Conservation (phyloP, 2,797 vertebrate species). For the Phalloptychus januarius region DNA sequence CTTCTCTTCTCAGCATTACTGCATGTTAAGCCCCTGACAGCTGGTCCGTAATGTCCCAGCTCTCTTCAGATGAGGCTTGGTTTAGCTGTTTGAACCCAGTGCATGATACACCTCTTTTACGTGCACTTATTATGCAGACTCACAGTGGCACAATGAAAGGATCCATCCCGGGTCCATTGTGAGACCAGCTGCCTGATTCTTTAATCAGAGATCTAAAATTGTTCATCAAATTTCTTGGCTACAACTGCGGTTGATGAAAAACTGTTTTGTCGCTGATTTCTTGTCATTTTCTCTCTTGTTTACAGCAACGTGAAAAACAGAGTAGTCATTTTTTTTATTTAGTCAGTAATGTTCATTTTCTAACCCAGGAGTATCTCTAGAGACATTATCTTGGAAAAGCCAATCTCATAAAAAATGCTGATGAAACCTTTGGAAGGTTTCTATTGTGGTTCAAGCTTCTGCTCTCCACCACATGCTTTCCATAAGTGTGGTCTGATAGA, state of each 20-base stretch:
- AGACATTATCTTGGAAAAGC: conserved; percentile 31
- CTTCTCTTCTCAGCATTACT: conserved; percentile 43
- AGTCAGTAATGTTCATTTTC: conserved; percentile 37
- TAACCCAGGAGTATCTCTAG: conserved; percentile 32
- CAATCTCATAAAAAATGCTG: conserved; percentile 55
- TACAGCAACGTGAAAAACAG: conserved; percentile 40
- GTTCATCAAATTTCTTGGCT: conserved; percentile 48
- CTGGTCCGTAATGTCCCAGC: conserved; percentile 49
- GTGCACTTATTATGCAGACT: conserved; percentile 17
- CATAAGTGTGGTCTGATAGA: conserved; percentile 58
- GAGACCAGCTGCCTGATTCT: conserved; percentile 54
- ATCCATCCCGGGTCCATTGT: conserved; percentile 23
- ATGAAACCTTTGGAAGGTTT: conserved; percentile 51
- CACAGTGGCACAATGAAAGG: conserved; percentile 19
- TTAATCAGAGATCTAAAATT: conserved; percentile 52
- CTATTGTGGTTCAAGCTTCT: conserved; percentile 35
- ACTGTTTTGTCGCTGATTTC: conserved; percentile 62
- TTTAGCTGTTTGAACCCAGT: conserved; percentile 36
- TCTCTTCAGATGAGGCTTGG: conserved; percentile 44
- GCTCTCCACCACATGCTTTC: conserved; percentile 42
- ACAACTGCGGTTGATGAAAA: conserved; percentile 50
- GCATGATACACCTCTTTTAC: conserved; percentile 31
- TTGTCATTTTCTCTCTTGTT: conserved; percentile 62
- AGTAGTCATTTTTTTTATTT: conserved; percentile 35
- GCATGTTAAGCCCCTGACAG: conserved; percentile 55